Evolutionary conservation across 2,797 vertebrate genomes (phyloP).

Genomic region (Leuciscus waleckii): DNA sequence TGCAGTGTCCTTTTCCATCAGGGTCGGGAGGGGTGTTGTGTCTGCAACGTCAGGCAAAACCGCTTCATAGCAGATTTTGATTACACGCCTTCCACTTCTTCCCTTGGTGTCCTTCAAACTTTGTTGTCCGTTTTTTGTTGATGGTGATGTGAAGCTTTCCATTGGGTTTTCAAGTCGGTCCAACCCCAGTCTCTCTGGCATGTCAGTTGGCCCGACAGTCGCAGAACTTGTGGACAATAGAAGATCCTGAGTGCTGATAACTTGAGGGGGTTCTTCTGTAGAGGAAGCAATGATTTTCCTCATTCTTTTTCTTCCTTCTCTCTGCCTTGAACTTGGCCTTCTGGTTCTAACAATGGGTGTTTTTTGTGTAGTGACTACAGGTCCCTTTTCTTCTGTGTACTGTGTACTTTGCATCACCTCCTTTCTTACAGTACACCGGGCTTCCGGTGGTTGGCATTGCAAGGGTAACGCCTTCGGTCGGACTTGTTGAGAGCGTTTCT

Average conservation of each 20-base stretch:
- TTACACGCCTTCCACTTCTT: conserved; percentile 36
- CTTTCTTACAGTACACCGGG: conserved; percentile 35
- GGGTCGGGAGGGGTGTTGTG: conserved; percentile 15
- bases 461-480: conserved; percentile 32
- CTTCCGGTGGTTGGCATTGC: conserved; percentile 40
- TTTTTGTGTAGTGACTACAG: conserved; percentile 42
- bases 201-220: background rate
- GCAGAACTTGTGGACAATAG: conserved; percentile 16
- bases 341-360: conserved; percentile 66
- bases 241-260: conserved; percentile 48
- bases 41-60: conserved; percentile 51
- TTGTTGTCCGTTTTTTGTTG: conserved; percentile 44
- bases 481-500: conserved; percentile 34
- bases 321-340: conserved; percentile 63
- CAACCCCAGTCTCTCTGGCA: conserved; percentile 43
- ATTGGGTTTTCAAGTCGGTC: conserved; percentile 36
- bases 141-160: conserved; percentile 13
- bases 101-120: conserved; percentile 59
- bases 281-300: conserved; percentile 60
- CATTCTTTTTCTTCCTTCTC: conserved; percentile 61
- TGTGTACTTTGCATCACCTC: conserved; percentile 54
- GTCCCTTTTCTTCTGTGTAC: conserved; percentile 57
- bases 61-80: conserved; percentile 53
- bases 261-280: conserved; percentile 35
- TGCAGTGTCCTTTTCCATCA: conserved; percentile 14